Evolutionary conservation across 2,888 invertebrate genomes (phyloP).

Genomic region (Temnothorax unifasciatus): DNA sequence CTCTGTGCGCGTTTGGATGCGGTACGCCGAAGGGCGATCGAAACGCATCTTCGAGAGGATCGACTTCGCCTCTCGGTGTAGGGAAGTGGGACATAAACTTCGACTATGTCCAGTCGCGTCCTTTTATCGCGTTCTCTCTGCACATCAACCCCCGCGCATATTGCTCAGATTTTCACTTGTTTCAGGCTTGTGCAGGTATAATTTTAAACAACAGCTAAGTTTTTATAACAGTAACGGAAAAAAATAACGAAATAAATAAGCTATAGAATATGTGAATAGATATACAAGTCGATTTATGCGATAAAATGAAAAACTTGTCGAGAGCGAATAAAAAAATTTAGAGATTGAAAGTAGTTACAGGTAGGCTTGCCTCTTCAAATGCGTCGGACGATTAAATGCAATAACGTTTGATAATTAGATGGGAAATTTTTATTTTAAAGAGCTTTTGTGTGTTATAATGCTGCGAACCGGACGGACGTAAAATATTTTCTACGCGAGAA

Average conservation of each 20-base stretch:
- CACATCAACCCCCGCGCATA: neutral
- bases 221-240: neutral
- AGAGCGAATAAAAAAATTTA: neutral
- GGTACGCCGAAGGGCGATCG: constrained; percentile 60
- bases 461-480: constrained; percentile 26
- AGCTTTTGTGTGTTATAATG: constrained; percentile 26
- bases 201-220: neutral
- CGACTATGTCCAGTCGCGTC: neutral
- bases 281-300: neutral
- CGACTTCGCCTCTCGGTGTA: constrained; percentile 36
- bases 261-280: neutral
- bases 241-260: neutral
- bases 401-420: constrained; percentile 48
- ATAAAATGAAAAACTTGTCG: neutral
- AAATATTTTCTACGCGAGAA: constrained; percentile 36
- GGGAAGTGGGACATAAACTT: constrained; percentile 49
- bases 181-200: neutral
- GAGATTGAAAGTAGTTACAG: neutral
- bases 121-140: constrained; percentile 23
- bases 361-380: neutral
- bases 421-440: constrained; percentile 35
- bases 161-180: neutral
- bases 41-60: constrained; percentile 67
- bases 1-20: constrained; percentile 49
- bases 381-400: constrained; percentile 17